phyloP scores from a whole-genome alignment of 2,797 vertebrate genomes.

The Pseudopleuronectes americanus region DNA sequence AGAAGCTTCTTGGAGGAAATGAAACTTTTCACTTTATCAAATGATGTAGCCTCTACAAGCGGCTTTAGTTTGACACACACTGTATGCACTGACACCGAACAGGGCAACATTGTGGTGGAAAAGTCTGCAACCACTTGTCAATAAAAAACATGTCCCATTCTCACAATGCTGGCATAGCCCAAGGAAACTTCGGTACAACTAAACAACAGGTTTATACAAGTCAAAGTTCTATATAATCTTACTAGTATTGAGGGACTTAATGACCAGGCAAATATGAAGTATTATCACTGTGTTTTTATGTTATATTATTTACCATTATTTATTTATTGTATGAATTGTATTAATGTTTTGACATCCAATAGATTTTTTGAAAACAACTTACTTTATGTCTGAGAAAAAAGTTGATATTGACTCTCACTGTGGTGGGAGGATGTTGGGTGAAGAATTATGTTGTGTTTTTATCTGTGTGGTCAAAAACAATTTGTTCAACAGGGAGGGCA shows the following conservation, averaged over 20 bases:
- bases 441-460: neutral
- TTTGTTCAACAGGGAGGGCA: conserved; percentile 68
- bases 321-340: neutral
- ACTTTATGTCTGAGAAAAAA: neutral
- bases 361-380: neutral
- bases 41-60: too few relatives aligned
- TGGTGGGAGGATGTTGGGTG: conserved; percentile 5
- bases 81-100: too few relatives aligned
- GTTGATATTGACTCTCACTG: neutral
- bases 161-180: neutral
- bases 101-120: too few relatives aligned
- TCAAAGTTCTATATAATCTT: neutral
- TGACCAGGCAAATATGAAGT: too few relatives aligned
- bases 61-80: too few relatives aligned
- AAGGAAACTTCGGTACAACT: too few relatives aligned
- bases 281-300: too few relatives aligned
- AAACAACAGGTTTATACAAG: too few relatives aligned
- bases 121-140: too few relatives aligned
- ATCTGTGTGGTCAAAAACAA: conserved; percentile 61
- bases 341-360: neutral
- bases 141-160: neutral
- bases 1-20: too few relatives aligned
- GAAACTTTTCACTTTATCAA: too few relatives aligned
- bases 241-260: neutral
- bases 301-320: too few relatives aligned